Evolutionary conservation across 2,888 invertebrate genomes (phyloP).

Genomic region (Tachina grossa): DNA sequence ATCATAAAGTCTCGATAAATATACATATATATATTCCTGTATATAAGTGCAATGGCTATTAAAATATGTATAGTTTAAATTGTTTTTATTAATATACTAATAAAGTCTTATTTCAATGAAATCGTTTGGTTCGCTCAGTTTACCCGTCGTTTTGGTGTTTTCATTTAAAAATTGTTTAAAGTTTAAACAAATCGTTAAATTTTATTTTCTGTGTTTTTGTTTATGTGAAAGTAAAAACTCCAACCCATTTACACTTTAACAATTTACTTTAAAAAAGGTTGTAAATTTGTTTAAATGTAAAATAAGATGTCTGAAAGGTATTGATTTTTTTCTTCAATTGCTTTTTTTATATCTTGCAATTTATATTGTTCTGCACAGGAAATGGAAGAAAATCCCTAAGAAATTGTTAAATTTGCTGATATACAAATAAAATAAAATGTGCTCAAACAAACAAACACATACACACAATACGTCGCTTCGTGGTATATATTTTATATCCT

Average conservation of each 20-base stretch:
- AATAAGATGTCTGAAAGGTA: slow-evolving; percentile 55
- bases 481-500: slow-evolving; percentile 27
- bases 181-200: not conserved
- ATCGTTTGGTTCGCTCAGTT: too few relatives aligned
- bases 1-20: too few relatives aligned
- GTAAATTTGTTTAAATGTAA: slow-evolving; percentile 54
- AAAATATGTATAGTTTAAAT: too few relatives aligned
- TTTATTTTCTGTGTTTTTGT: too few relatives aligned
- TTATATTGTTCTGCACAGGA: slow-evolving; percentile 24
- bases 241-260: slow-evolving; percentile 20
- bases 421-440: slow-evolving; percentile 16
- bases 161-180: not conserved
- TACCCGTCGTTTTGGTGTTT: not conserved
- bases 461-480: not conserved
- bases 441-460: slow-evolving; percentile 29
- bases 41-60: too few relatives aligned
- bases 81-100: too few relatives aligned
- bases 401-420: slow-evolving; percentile 59
- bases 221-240: not conserved
- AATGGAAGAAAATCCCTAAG: slow-evolving; percentile 45
- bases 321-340: slow-evolving; percentile 52
- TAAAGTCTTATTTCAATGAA: too few relatives aligned
- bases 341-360: slow-evolving; percentile 22
- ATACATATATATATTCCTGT: too few relatives aligned
- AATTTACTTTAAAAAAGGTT: slow-evolving; percentile 37